These are phyloP conservation scores for Callocephalon fimbriatum DNA, from an alignment of 2,113 vertebrate genomes.

Conservation along the genomic window DNA sequence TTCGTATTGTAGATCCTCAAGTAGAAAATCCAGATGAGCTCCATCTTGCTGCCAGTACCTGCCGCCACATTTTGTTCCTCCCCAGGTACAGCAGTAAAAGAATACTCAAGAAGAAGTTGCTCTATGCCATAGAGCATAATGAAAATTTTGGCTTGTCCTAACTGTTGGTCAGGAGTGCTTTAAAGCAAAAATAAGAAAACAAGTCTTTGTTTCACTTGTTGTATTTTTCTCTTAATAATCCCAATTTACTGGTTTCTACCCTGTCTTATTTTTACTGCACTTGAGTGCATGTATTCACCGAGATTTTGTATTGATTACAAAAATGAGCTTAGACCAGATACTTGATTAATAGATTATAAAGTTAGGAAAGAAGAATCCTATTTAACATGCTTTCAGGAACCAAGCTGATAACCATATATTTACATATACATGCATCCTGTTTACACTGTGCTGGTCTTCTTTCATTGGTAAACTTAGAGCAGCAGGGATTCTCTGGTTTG, in stretches of 20 bases:
- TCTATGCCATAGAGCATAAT: conserved; percentile 27
- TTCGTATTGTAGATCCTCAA: neutral
- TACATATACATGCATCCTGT: neutral
- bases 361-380: neutral
- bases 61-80: neutral
- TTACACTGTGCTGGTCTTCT: neutral
- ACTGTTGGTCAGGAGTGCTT: neutral
- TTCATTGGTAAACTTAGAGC: neutral
- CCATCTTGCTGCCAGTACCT: neutral
- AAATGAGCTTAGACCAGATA: neutral
- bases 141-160: conserved; percentile 11
- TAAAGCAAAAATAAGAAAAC: neutral
- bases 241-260: neutral
- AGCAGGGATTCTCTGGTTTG: neutral
- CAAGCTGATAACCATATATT: neutral
- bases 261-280: neutral
- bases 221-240: neutral
- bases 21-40: conserved; percentile 7
- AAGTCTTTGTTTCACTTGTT: neutral
- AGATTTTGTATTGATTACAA: neutral
- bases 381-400: neutral
- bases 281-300: neutral
- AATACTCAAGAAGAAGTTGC: conserved; percentile 49
- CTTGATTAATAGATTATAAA: neutral
- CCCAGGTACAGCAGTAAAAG: conserved; percentile 71